Evolutionary conservation across 2,113 vertebrate genomes (phyloP), one percentile per base, ranked within the genome.

Genomic region (Planiliza haematocheilus): DNA sequence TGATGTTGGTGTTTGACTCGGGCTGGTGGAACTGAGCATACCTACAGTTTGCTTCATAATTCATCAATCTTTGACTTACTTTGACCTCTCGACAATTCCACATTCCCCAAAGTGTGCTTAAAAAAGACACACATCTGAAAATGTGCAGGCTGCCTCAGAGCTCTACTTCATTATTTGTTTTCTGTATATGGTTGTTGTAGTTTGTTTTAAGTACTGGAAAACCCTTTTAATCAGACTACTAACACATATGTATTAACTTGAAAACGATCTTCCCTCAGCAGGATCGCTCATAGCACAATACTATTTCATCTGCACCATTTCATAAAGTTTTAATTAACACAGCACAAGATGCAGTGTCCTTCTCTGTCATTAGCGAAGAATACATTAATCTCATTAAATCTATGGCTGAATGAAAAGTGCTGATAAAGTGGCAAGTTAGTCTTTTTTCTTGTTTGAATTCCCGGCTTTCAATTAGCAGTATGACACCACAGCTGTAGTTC

Each of bases 251-350:
- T n/a, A 84, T 70, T 84, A 86, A 64, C 74, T 64, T 43, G 46
- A 76, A 81, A 86, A 58, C 10, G 5, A 74, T 81, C 59, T 76
- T 65, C 45, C 18, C 58, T 58, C 79, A 43, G 48, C 49, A 38
- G 53, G 59, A 69, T 81, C 50, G 50, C 52, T 50, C 24, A 8
- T 30, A 57, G 77, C 66, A 57, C 21, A 7, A 72, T 68, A 42
- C 55, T n/a, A 51, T 76, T 83, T 74, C n/a, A 79, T 84, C 50
- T 36, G 10, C 60, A 71, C 11, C 63, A 70, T 82, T 82, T 80
- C 53, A 52, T 45, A 42, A 67, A 61, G 43, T 75, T 85, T 82
- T 90, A 88, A 90, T 87, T 81, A 88, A 67, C 61, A 55, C 57
- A 80, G 42, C 84, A 78, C 65, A 79, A 64, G 62, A 72, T 62